Evolutionary conservation across 92 coral and sea anemone genomes (phyloP), one percentile per base, ranked within the genome.

Genomic region (Scolanthus callimorphus): DNA sequence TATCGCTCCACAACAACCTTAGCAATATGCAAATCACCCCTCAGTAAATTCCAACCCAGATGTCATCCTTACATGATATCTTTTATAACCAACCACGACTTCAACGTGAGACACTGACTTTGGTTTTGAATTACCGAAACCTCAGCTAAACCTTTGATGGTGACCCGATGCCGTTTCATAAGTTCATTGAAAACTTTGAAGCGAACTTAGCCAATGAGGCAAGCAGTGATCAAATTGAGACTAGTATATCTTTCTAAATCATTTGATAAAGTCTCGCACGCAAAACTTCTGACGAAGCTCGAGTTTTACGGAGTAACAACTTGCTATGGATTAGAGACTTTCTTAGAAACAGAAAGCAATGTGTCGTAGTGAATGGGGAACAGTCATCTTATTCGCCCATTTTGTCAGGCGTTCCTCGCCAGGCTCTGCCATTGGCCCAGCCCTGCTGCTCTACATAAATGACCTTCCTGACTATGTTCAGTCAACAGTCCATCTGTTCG

Each of bases 341-440:
- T 15, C 15, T 34, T 34, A 6, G 15, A 34, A 15, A 34, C 41
- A 34, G 41, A 15, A 34, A 34, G 15, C 41, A 34, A 15, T 34
- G 15, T 6, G 41, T 34, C 6, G 41, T 34, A 6, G 41, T 34
- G 6, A 34, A 34, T 6, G 41, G 41, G 15, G 41, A 6, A 6
- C 8, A 34, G 41, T 34, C 41, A 6, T 34, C 41, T 6, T 34
- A 34, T 15, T 34, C 41, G 8, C 41, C 41, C 6, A 15, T 34
- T 6, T 15, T 34, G 8, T 34, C 41, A 6, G 41, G 41, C 8
- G 15, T 34, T 15, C 41, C 15, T 34, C 41, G n/a, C n/a, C 6
- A 34, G 61, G 61, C 21, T 55, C 60, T 10, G 60, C 27, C 27
- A 39, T 57, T 28, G 63, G 63, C 22, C 63, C 63, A 30, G 43